Evolutionary conservation across 2,113 vertebrate species (phyloP), one percentile per base, ranked within the genome.

Genomic region (Pelvicachromis taeniatus): DNA sequence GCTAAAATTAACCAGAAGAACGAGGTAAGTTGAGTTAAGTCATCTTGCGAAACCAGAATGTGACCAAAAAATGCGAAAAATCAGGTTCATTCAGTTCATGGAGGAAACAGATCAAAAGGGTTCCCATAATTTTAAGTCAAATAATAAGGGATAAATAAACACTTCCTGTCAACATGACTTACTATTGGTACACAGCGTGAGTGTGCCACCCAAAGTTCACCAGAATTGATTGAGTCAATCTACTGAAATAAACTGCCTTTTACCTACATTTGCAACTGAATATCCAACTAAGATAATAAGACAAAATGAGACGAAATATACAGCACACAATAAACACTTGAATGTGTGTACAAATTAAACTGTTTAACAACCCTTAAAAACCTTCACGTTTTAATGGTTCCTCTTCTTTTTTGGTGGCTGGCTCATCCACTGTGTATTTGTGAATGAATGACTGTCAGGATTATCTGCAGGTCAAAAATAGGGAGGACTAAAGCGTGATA

Each of bases 381-480:
- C 38, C 21, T 54, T 29, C 29, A n/a, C n/a, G 11, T 50, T 48
- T 10, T 26, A 29, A 23, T 58, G 21, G 19, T 21, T 78, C 10
- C 14, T 59, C 21, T 42, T 54, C 13, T 4, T 29, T 65, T 63
- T 59, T 53, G 82, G 12, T 33, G 5, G 50, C 26, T 23, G 23
- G 56, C 54, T 85, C n/a, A 65, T 29, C 13, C 54, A 16, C 52
- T 16, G 38, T 31, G 16, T 84, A 23, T 82, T 89, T 84, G 21
- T 83, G 56, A 90, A 87, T 54, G 79, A 81, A 63, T 29, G 35
- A 85, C 81, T 58, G 26, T 50, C 23, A 40, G 86, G 88, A 90
- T 90, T 86, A 86, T 81, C 81, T 77, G 48, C 29, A 59, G 79
- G 80, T 90, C 84, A 86, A 70, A 85, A 16, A 14, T 55, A 85